Percentiles rank a stretch among this genome's conserved stretches.
Evolutionary conservation across 2,797 vertebrate genomes (phyloP).

Genomic region (Ctenopoma kingsleyae): DNA sequence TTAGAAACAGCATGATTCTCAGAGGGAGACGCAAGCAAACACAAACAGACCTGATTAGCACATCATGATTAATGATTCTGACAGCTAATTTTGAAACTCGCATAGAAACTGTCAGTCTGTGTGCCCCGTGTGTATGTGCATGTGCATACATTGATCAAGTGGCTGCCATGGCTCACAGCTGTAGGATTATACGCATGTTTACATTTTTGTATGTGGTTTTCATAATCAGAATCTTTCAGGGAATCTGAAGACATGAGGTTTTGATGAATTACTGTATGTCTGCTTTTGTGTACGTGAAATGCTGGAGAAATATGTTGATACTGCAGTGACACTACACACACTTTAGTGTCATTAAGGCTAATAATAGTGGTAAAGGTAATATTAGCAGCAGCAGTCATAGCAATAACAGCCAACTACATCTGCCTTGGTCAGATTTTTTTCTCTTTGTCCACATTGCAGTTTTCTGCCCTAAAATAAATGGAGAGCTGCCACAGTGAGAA

Average conservation of each 20-base stretch:
- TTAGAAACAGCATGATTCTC: constrained; percentile 66
- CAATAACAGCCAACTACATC: background rate
- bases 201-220: constrained; percentile 1
- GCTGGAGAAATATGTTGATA: background rate
- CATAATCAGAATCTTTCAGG: constrained; percentile 19
- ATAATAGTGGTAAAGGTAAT: background rate
- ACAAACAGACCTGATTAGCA: constrained; percentile 69
- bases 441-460: constrained; percentile 25
- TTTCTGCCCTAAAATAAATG: constrained; percentile 28
- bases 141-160: constrained; percentile 33
- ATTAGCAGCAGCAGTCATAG: background rate
- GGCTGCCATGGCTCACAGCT: constrained; percentile 19
- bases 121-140: background rate
- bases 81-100: constrained; percentile 51
- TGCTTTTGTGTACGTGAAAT: background rate
- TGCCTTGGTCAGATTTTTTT: background rate
- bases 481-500: constrained; percentile 30
- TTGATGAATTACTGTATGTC: constrained; percentile 13
- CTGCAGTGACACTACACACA: background rate
- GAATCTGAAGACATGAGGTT: background rate
- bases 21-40: constrained; percentile 63
- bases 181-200: background rate
- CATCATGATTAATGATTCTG: constrained; percentile 64
- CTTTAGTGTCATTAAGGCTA: background rate
- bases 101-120: constrained; percentile 10